Conservation (phyloP, 2,888 invertebrate species). For the Trimorus sp. region DNA sequence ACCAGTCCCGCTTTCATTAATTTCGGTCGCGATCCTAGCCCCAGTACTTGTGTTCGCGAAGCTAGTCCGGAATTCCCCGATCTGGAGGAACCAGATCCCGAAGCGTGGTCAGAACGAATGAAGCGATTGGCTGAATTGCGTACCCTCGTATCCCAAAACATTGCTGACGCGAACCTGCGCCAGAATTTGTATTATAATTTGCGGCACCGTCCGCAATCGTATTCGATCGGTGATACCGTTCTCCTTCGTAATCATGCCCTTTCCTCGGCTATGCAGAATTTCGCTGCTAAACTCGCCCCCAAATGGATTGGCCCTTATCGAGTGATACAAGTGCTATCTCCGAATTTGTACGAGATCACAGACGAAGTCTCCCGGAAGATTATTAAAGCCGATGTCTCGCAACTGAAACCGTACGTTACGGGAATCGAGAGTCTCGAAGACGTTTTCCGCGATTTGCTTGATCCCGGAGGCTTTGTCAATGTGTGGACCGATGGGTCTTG, state of each 20-base stretch:
- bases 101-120: not conserved
- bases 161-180: not conserved
- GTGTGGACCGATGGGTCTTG: no score
- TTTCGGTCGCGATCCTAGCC: conserved; percentile 4
- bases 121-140: not conserved
- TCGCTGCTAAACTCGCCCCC: not conserved
- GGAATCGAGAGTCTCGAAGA: no score
- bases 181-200: not conserved
- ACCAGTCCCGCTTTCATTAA: conserved; percentile 1
- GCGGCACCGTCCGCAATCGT: not conserved
- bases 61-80: not conserved
- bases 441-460: no score
- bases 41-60: not conserved
- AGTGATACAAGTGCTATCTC: no score
- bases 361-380: no score
- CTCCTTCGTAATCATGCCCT: not conserved
- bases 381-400: no score
- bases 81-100: not conserved
- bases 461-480: no score
- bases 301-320: conserved; percentile 1
- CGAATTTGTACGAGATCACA: no score
- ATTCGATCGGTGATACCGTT: not conserved
- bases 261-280: not conserved
- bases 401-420: no score
- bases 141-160: not conserved